Base-by-base conservation (phyloP, 2,888 invertebrate species). In the Camponotus fellah region DNA sequence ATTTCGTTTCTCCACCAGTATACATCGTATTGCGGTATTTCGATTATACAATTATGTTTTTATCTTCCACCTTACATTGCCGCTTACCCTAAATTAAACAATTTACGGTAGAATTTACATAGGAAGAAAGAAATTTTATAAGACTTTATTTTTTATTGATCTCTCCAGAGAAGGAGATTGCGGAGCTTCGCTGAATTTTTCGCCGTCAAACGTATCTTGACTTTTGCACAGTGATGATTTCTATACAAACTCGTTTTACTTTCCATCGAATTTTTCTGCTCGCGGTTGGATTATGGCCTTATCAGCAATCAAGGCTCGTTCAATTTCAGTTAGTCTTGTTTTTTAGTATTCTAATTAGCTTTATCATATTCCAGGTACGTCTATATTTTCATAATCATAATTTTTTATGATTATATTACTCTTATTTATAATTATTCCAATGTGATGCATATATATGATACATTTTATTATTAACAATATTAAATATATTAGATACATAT, bases 251-350 rank as follows among this genome's bases (percentile, higher is more conserved):
- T 26, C 46, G 1, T 17, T 71, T 71, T 14, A 37, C 0, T 0
- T 10, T 21, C 0, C 14, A 12, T 37, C 56, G 71, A 2, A 4
- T 71, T 17, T 53, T 71, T 37, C 12, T 71, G 21, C 71, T 71
- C 0, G 2, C 14, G 12, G 9, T 71, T 58, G 71, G 71, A 14
- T 71, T 56, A 21, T 71, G 71, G 56, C 56, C 56, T 37, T 71
- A 37, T 37, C 14, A 56, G 9, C 71, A 6, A 21, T 56, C 56
- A 8, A 71, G 14, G 37, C n/a, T 71, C 3, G 53, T 71, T n/a
- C 34, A 71, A 53, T 12, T 34, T 37, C 69, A 71, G 3, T 3
- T 37, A 14, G 4, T 9, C 0, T 46, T 68, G 17, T 26, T 1
- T 46, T 46, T 9, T 5, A 17, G 46, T 32, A 5, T 46, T 9